Evolutionary conservation across 2,113 vertebrate species (phyloP), one percentile per base, ranked within the genome.

Genomic region (Nicator chloris): DNA sequence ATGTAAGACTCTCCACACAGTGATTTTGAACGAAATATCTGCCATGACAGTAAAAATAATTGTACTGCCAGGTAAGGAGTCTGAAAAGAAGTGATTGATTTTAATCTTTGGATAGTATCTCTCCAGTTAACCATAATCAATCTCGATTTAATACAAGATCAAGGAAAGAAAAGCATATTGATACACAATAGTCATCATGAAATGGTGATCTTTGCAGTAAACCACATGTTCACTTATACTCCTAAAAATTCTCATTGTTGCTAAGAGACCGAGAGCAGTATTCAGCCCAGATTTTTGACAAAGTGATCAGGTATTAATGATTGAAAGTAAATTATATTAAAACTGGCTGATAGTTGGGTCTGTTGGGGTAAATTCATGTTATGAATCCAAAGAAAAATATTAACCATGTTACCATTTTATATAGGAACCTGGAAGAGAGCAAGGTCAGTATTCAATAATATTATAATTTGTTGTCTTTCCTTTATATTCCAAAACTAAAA

Each of bases 371-470:
- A 72, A 19, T 63, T 86, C 31, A 85, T 79, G 49, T 37, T 79
- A 42, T 0, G 3, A 83, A 86, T 19, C 7, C 23, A 60, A 94
- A 87, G 8, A 73, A 78, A 94, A 92, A 61, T 89, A 85, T 30
- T 96, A 61, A 94, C 37, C 89, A 26, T 94, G 33, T 89, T 92
- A n/a, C 85, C 15, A 65, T 95, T 97, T 93, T 73, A 54, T 92
- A 79, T 2, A 96, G 96, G 91, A 3, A 91, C 63, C 70, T 72
- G 73, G 92, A 94, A 85, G 42, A 94, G 35, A 76, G 49, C 56
- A 91, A 96, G 96, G 96, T 97, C 42, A 96, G 96, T 96, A 93
- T 56, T 80, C 70, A 59, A 76, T 37, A 75, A 11, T 59, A 44
- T 6, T 0, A 45, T 50, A 37, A 68, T 69, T 90, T 90, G 6